phyloP scores from a whole-genome alignment of 1,140 invertebrate species.

The Prorops nasuta region DNA sequence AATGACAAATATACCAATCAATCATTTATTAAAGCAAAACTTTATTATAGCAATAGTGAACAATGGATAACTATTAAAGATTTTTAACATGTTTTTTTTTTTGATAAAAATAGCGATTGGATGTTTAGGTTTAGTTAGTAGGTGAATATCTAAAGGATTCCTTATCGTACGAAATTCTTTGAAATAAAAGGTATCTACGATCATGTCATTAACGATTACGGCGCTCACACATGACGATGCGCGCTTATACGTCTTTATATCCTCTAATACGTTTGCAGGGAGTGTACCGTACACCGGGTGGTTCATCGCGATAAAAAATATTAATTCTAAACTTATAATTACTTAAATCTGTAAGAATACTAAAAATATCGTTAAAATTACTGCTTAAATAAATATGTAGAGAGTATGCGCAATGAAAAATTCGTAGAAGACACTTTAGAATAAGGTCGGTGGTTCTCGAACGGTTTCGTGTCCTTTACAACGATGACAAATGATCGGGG shows the following conservation, averaged over 20 bases:
- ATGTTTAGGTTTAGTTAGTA: slow-evolving; percentile 54
- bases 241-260: slow-evolving; percentile 12
- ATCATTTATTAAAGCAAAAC: slow-evolving; percentile 56
- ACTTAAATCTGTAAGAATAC: background rate
- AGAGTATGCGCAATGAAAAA: too few relatives aligned
- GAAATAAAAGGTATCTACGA: slow-evolving; percentile 27
- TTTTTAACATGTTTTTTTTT: slow-evolving; percentile 43
- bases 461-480: too few relatives aligned
- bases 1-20: slow-evolving; percentile 12
- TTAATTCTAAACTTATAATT: background rate
- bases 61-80: slow-evolving; percentile 57
- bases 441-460: too few relatives aligned
- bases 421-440: too few relatives aligned
- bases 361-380: too few relatives aligned
- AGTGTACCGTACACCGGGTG: background rate
- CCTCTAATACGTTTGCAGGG: slow-evolving; percentile 7
- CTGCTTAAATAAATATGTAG: too few relatives aligned
- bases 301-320: background rate
- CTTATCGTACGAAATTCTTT: slow-evolving; percentile 35
- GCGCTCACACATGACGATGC: slow-evolving; percentile 4
- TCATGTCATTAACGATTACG: slow-evolving; percentile 24
- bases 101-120: slow-evolving; percentile 57
- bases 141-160: slow-evolving; percentile 49
- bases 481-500: too few relatives aligned
- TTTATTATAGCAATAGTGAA: slow-evolving; percentile 58